These are phyloP conservation scores for Austrolebias charrua DNA, from an alignment of 2,797 vertebrate genomes.

Conservation along the genomic window DNA sequence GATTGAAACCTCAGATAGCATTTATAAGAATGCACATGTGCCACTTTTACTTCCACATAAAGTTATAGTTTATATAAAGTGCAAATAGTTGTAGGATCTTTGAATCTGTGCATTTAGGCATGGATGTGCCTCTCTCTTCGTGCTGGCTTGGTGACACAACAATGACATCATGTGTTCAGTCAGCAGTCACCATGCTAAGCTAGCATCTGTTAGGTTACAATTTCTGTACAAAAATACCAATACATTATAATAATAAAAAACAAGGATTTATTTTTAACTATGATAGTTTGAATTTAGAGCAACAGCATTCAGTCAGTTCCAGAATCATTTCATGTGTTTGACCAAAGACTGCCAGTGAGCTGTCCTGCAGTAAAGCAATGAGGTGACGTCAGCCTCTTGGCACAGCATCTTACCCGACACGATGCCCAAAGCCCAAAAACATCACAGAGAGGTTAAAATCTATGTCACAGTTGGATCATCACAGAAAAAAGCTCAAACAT, in stretches of 20 bases:
- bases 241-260: background rate
- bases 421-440: background rate
- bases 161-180: constrained; percentile 47
- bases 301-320: background rate
- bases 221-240: constrained; percentile 11
- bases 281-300: background rate
- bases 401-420: constrained; percentile 2
- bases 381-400: constrained; percentile 41
- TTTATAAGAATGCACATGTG: too few relatives aligned
- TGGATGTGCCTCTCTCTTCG: background rate
- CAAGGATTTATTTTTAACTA: background rate
- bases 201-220: constrained; percentile 56
- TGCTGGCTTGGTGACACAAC: constrained; percentile 31
- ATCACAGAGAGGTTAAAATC: background rate
- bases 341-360: constrained; percentile 5
- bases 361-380: constrained; percentile 20
- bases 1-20: too few relatives aligned
- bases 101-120: too few relatives aligned
- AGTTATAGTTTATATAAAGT: too few relatives aligned
- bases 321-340: constrained; percentile 13
- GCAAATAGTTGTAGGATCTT: too few relatives aligned
- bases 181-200: constrained; percentile 61
- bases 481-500: background rate
- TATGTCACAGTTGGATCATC: background rate
- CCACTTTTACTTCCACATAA: background rate